Base-by-base conservation (phyloP, 2,888 invertebrate species). In the Torymus auratus region DNA sequence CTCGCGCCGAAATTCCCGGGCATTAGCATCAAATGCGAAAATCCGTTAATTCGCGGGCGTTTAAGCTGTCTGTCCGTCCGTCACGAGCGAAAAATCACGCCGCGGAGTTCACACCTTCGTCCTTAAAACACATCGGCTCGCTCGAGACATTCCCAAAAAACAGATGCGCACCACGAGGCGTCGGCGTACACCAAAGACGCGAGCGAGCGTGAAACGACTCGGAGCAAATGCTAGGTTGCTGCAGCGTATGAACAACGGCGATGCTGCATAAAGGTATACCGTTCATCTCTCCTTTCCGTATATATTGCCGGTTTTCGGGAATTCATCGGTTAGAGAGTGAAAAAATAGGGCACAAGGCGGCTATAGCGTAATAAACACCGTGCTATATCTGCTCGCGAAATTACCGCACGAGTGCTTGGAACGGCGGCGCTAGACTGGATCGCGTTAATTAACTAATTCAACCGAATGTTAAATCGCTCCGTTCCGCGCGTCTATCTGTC, bases 401-500 rank as follows among this genome's bases (percentile, higher is more conserved):
- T 28, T 28, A 28, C 28, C 28, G 28, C 28, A 7, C 20, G 20
- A 1, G 20, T 1, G 20, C 20, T 1, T 7, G 1, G 28, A 28
- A 28, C 28, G 7, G 28, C 28, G 28, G 28, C 28, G 28, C 28
- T 28, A 28, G 28, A 28, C 28, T 28, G 28, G 28, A 28, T 28
- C 11, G 64, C 76, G 84, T 84, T 86, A 86, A 87, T 86, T 85
- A 86, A 86, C 84, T 85, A 86, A 86, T 87, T 86, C 85, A 80
- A 82, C 80, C 85, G 83, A 86, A 86, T 85, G 84, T 85, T 86
- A 87, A 86, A 86, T 86, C 85, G 82, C 83, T 83, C 82, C 83
- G 82, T 84, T 80, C 80, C 77, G 7, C 28, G 7, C 56, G 72
- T 62, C 55, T 52, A n/a, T 68, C 78, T 64, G 69, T 58, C 68